Evolutionary conservation across 2,888 invertebrate species (phyloP).

Genomic region (Oxyteleia sp.): DNA sequence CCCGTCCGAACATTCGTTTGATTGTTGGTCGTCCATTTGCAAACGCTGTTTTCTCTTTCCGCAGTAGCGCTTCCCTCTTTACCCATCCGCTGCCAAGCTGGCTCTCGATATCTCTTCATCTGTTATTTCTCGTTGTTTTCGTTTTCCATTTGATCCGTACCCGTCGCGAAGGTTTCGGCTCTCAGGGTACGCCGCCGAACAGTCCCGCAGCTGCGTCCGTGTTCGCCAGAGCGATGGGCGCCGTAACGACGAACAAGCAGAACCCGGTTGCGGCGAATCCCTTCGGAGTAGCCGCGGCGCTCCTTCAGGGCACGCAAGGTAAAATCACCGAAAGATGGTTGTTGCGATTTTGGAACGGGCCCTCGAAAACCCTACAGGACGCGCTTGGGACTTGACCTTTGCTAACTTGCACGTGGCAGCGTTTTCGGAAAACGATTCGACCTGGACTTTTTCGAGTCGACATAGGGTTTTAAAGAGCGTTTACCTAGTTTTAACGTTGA

Average conservation of each 20-base stretch:
- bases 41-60: constrained; percentile 57
- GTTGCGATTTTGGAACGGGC: too few relatives aligned
- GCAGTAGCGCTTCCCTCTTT: constrained; percentile 61
- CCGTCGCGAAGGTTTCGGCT: constrained; percentile 81
- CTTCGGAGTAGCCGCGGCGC: constrained; percentile 86
- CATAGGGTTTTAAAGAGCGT: too few relatives aligned
- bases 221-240: constrained; percentile 84
- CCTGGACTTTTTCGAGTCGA: too few relatives aligned
- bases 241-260: constrained; percentile 81
- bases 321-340: too few relatives aligned
- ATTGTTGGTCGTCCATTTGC: constrained; percentile 28
- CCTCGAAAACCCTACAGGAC: too few relatives aligned
- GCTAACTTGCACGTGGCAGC: too few relatives aligned
- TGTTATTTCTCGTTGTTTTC: constrained; percentile 69
- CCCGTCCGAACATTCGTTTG: too few relatives aligned
- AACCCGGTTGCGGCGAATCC: constrained; percentile 82
- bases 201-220: constrained; percentile 84
- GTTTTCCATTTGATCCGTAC: constrained; percentile 68
- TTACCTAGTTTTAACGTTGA: too few relatives aligned
- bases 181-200: constrained; percentile 85
- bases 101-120: constrained; percentile 65
- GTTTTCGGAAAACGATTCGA: too few relatives aligned
- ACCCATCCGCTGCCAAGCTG: constrained; percentile 58
- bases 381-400: too few relatives aligned
- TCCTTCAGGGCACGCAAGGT: constrained; percentile 88